Percentiles rank a stretch among this genome's conserved stretches.
These are phyloP conservation scores for Bolborhynchus lineola DNA, from an alignment of 2,113 vertebrate species.

Conservation along the genomic window DNA sequence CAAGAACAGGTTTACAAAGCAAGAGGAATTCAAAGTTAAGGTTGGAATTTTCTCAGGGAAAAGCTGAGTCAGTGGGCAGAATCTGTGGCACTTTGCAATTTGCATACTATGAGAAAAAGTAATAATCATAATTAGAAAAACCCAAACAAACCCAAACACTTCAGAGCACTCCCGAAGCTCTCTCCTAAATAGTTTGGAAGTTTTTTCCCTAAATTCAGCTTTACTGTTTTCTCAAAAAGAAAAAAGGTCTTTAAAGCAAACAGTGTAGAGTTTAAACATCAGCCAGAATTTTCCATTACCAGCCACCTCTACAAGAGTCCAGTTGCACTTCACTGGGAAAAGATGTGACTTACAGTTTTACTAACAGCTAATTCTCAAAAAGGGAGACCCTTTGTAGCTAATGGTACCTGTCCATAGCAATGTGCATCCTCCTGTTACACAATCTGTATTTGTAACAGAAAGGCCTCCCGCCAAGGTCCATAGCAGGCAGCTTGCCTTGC, in stretches of 20 bases:
- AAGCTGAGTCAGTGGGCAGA: not conserved
- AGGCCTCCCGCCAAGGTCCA: not conserved
- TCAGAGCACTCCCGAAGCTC: not conserved
- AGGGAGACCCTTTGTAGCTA: not conserved
- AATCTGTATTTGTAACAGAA: not conserved
- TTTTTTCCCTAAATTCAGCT: not conserved
- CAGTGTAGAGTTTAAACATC: not conserved
- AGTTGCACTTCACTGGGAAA: not conserved
- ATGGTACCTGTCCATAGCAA: not conserved
- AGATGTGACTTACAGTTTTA: not conserved
- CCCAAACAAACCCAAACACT: no score
- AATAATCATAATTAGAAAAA: not conserved
- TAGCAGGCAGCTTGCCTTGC: not conserved
- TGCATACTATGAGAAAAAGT: not conserved
- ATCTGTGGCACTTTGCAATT: not conserved
- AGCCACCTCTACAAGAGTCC: not conserved
- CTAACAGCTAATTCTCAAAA: not conserved
- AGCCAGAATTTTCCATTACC: not conserved
- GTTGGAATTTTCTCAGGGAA: not conserved
- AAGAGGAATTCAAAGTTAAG: not conserved
- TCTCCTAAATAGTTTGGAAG: not conserved
- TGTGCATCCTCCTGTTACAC: rapidly evolving
- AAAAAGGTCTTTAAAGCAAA: not conserved
- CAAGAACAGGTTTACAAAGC: not conserved
- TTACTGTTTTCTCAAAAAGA: not conserved